phyloP scores from a whole-genome alignment of 2,113 vertebrate genomes.

The Aegotheles bennettii region DNA sequence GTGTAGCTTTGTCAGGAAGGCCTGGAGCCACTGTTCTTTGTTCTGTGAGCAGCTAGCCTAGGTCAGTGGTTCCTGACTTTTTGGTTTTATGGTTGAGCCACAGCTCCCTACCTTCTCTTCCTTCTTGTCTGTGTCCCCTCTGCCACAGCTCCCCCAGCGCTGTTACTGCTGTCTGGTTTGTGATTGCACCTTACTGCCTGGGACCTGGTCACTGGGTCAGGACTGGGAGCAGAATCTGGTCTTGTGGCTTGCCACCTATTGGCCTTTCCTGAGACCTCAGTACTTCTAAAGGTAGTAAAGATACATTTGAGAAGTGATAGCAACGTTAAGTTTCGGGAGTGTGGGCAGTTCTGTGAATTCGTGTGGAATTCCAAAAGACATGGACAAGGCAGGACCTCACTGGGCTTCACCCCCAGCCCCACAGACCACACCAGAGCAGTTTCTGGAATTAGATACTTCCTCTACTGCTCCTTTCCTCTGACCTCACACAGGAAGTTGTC shows the following conservation, averaged over 20 bases:
- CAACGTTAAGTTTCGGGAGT: not conserved
- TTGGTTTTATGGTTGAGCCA: not conserved
- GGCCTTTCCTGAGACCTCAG: not conserved
- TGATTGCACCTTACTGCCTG: not conserved
- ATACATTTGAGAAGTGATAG: not conserved
- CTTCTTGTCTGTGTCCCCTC: not conserved
- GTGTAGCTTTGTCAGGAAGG: not conserved
- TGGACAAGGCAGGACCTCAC: not conserved
- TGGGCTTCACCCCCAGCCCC: not conserved
- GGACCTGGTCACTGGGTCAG: not conserved
- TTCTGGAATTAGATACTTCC: not conserved
- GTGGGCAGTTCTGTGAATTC: not conserved
- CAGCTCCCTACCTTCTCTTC: not conserved
- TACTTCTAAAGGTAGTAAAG: not conserved
- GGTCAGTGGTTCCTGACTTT: not conserved
- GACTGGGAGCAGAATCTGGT: not conserved
- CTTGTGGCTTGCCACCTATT: not conserved
- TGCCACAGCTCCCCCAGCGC: not conserved
- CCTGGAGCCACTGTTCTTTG: fast-evolving
- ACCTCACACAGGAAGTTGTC: not conserved
- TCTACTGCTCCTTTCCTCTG: not conserved
- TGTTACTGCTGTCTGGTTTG: not conserved
- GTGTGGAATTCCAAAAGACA: not conserved
- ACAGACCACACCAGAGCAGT: not conserved
- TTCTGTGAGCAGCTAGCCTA: not conserved